Percentiles rank a stretch among this genome's conserved stretches.
Conservation (phyloP, 2,888 invertebrate genomes). For the Dexiosoma caninum region DNA sequence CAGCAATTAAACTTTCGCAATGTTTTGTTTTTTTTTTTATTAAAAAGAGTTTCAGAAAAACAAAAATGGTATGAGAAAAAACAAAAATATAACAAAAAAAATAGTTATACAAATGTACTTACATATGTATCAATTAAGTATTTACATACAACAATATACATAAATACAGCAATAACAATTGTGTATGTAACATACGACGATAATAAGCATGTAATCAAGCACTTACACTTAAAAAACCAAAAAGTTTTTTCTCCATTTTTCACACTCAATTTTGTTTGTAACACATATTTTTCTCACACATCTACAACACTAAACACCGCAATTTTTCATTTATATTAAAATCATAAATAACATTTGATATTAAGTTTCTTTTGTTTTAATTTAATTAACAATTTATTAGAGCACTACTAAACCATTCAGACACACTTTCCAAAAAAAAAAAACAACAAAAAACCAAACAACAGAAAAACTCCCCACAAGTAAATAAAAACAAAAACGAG, state of each 20-base stretch:
- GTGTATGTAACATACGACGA: too few species aligned
- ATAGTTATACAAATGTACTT: too few species aligned
- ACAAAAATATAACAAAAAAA: too few species aligned
- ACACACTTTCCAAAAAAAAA: slow-evolving; percentile 46
- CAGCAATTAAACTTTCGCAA: too few species aligned
- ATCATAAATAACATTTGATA: not conserved
- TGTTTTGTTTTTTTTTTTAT: too few species aligned
- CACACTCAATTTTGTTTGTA: slow-evolving; percentile 1
- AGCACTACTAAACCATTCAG: slow-evolving; percentile 49
- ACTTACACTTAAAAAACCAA: not conserved
- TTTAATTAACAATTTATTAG: slow-evolving; percentile 50
- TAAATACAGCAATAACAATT: too few species aligned
- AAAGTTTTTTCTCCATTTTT: not conserved
- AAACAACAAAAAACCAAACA: not conserved
- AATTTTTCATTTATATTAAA: slow-evolving; percentile 8
- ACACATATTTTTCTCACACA: not conserved
- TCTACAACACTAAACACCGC: slow-evolving; percentile 14
- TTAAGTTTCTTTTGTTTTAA: not conserved
- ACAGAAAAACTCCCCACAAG: too few species aligned
- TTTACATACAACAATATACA: too few species aligned
- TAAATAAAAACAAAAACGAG: not conserved
- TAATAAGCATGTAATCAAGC: too few species aligned
- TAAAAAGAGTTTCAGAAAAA: too few species aligned
- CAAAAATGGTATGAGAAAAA: too few species aligned
- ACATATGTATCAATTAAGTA: too few species aligned